Percentiles rank a stretch among this genome's conserved stretches.
Evolutionary conservation across 35 echinoderm and acorn worm genomes (phyloP).

Genomic region (Amphiura filiformis): DNA sequence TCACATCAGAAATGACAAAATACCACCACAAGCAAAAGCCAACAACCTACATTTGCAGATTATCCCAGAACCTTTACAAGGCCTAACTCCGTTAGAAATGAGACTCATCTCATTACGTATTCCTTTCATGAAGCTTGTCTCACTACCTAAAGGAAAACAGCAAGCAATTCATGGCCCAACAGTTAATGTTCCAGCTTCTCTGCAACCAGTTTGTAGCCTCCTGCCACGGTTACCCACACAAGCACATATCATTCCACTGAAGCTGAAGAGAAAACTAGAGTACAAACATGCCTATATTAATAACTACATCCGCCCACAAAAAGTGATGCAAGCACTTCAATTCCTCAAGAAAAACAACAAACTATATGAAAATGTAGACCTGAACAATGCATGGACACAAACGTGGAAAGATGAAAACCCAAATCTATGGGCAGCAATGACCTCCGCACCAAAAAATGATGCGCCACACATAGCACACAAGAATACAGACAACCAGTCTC

Average conservation of each 20-base stretch:
- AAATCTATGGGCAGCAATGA: not conserved
- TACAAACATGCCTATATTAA: not conserved
- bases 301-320: not conserved
- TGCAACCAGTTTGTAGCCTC: not conserved
- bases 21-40: not conserved
- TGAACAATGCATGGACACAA: not conserved
- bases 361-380: not conserved
- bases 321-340: not conserved
- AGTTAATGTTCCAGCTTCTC: not conserved
- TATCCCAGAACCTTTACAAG: not conserved
- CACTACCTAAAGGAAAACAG: constrained; percentile 1
- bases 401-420: not conserved
- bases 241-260: not conserved
- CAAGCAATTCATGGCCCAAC: not conserved
- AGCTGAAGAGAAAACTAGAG: not conserved
- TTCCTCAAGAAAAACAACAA: not conserved
- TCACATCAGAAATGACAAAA: not conserved
- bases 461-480: not conserved
- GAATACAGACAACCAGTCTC: not conserved
- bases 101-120: not conserved
- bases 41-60: not conserved
- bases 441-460: not conserved
- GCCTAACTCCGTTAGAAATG: not conserved
- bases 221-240: not conserved
- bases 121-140: constrained; percentile 12